Conservation (phyloP, 2,797 vertebrate species). For the Gambelia wislizenii region DNA sequence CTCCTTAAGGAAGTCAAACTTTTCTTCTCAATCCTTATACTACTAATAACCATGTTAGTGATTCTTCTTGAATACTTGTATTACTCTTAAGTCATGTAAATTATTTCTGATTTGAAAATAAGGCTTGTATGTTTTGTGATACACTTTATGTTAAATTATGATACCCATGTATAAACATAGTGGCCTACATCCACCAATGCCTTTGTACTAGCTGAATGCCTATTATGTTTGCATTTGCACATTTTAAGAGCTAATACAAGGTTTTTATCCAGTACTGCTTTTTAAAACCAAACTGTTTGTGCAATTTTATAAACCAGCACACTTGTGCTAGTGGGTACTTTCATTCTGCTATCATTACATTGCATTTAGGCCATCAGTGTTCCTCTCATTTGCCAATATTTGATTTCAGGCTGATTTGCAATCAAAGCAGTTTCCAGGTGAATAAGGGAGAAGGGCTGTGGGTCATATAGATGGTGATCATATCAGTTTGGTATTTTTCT, state of each 20-base stretch:
- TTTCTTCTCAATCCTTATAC: neutral
- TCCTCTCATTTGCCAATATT: neutral
- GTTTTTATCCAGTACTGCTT: too few relatives aligned
- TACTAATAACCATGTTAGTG: neutral
- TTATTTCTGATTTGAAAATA: neutral
- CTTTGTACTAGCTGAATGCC: too few relatives aligned
- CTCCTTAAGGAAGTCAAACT: neutral
- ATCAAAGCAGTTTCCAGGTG: neutral
- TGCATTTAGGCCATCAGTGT: neutral
- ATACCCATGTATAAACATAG: neutral
- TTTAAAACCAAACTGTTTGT: too few relatives aligned
- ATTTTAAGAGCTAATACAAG: too few relatives aligned
- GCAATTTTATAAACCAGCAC: too few relatives aligned
- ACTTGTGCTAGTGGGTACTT: too few relatives aligned
- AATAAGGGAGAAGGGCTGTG: neutral
- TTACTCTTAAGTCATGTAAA: too few relatives aligned
- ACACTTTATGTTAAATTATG: neutral
- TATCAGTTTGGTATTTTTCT: neutral
- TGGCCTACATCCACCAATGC: neutral
- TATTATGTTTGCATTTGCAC: too few relatives aligned
- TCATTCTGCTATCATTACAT: neutral
- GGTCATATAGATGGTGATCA: neutral
- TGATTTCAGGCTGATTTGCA: neutral
- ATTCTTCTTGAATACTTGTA: too few relatives aligned
- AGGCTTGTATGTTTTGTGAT: neutral